Conservation (phyloP, 1,140 invertebrate species). For the Nephila pilipes region DNA sequence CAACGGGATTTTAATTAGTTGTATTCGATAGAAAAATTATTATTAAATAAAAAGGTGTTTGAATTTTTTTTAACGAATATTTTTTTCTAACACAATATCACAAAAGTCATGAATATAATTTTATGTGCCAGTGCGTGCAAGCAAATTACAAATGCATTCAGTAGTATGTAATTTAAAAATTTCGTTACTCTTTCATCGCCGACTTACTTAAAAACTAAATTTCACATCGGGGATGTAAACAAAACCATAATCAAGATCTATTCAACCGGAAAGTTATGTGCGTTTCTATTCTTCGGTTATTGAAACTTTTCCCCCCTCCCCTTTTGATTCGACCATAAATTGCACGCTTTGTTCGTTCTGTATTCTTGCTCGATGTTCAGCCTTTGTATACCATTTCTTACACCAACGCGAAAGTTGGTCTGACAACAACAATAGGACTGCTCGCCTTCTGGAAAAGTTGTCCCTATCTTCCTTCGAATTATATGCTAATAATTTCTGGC, state of each 20-base stretch:
- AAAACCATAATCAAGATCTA: background rate
- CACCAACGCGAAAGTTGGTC: background rate
- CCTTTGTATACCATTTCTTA: background rate
- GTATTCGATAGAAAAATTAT: no score
- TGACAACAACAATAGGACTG: background rate
- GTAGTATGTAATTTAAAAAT: no score
- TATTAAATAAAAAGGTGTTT: no score
- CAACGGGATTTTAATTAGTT: no score
- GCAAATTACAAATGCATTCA: no score
- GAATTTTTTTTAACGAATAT: no score
- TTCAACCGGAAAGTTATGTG: background rate
- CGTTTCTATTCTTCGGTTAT: background rate
- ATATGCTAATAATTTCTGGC: constrained; percentile 27
- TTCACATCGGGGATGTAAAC: background rate
- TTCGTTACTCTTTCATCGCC: no score
- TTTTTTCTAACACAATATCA: no score
- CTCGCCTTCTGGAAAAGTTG: background rate
- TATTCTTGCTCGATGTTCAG: background rate
- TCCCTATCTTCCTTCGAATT: background rate
- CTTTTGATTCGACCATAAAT: background rate
- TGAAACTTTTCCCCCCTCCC: background rate
- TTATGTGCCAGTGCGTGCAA: no score
- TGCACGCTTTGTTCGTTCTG: constrained; percentile 17
- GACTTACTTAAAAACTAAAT: no score
- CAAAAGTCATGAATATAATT: no score